Conservation (phyloP, 2,797 vertebrate species). For the Bucorvus abyssinicus region DNA sequence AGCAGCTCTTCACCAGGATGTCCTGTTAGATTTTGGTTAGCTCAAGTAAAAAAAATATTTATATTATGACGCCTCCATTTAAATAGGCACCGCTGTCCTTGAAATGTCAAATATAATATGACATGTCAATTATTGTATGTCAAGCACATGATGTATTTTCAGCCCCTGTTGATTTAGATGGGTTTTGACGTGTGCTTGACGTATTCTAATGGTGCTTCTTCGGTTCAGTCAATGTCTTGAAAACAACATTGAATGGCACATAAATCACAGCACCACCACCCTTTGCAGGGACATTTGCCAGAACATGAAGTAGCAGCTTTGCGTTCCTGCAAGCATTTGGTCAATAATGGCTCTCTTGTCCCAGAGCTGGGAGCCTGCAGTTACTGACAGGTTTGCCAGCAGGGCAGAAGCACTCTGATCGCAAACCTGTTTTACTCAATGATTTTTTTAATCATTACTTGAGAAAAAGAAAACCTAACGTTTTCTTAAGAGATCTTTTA, state of each 20-base stretch:
- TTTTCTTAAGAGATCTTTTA: neutral
- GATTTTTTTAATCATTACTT: neutral
- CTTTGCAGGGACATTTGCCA: neutral
- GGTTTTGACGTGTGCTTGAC: constrained; percentile 20
- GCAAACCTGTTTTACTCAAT: neutral
- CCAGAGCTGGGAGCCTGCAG: neutral
- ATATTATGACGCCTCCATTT: neutral
- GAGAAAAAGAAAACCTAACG: neutral
- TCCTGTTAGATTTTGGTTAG: neutral
- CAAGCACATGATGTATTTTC: constrained; percentile 28
- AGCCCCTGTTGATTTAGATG: constrained; percentile 12
- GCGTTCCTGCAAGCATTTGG: neutral
- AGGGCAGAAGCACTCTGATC: neutral
- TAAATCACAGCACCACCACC: constrained; percentile 18
- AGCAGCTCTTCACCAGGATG: neutral
- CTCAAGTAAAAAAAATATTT: neutral
- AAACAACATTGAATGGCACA: constrained; percentile 8
- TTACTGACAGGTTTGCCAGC: neutral
- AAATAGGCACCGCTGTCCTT: constrained; percentile 26
- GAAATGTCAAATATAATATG: constrained; percentile 52
- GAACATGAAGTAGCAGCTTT: neutral
- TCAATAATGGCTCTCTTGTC: neutral
- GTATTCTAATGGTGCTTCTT: constrained; percentile 45
- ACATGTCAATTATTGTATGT: constrained; percentile 27
- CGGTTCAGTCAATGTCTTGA: constrained; percentile 31